Conservation (phyloP, 2,113 vertebrate species). For the Pseudorasbora parva region DNA sequence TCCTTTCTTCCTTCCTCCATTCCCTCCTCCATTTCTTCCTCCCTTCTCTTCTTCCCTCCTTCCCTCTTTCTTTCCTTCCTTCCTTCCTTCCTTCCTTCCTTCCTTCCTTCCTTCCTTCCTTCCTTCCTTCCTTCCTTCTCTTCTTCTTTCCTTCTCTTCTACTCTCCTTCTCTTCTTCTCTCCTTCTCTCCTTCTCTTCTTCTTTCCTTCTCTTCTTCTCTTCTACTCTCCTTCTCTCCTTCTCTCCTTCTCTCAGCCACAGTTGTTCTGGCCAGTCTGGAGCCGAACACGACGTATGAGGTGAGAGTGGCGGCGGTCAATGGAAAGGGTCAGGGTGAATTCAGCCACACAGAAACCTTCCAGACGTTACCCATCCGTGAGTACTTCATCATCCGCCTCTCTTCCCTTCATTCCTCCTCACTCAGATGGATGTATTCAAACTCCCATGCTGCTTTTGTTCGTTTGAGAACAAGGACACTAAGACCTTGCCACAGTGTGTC, state of each 20-base stretch:
- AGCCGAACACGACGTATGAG: slow-evolving; percentile 96
- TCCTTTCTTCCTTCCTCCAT: accelerated
- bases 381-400: slow-evolving; percentile 49
- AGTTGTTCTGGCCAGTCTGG: slow-evolving; percentile 87
- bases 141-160: accelerated
- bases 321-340: slow-evolving; percentile 95
- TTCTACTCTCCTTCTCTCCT: background rate
- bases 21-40: too few species aligned
- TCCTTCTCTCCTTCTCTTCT: background rate
- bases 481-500: background rate
- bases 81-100: accelerated
- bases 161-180: too few species aligned
- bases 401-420: background rate
- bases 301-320: slow-evolving; percentile 93
- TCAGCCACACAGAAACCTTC: slow-evolving; percentile 90
- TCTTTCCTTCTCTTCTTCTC: slow-evolving; percentile 5
- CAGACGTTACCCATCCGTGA: slow-evolving; percentile 95
- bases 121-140: accelerated
- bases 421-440: background rate
- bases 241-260: slow-evolving; percentile 74
- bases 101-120: too few species aligned
- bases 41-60: accelerated
- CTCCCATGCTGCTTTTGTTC: background rate
- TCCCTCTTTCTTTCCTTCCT: too few species aligned
- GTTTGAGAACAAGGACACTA: background rate